These are phyloP conservation scores for Scaptomyza reducta DNA, from an alignment of 2,888 invertebrate species.

Conservation along the genomic window DNA sequence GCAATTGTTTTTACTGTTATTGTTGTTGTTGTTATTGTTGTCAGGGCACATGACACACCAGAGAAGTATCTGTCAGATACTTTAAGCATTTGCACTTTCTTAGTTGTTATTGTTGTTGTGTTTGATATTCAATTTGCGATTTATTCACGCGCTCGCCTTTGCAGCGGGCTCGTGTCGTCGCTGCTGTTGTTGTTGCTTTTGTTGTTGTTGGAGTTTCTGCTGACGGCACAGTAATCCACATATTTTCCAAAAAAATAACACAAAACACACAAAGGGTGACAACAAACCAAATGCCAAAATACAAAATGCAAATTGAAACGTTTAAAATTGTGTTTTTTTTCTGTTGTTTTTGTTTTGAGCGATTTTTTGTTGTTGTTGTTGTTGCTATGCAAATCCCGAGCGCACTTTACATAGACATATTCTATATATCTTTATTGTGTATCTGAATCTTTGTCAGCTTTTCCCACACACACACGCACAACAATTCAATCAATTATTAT, in stretches of 20 bases:
- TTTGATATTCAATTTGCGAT: slow-evolving; percentile 43
- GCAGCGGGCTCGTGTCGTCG: slow-evolving; percentile 40
- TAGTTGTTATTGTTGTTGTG: slow-evolving; percentile 30
- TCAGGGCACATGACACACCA: slow-evolving; percentile 69
- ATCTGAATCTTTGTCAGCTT: slow-evolving; percentile 22
- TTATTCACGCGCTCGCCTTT: slow-evolving; percentile 43
- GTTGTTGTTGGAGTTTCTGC: slow-evolving; percentile 55
- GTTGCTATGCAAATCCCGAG: slow-evolving; percentile 33
- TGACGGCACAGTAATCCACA: slow-evolving; percentile 76
- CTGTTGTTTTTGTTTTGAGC: slow-evolving; percentile 13
- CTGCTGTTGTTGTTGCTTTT: slow-evolving; percentile 10
- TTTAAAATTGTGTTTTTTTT: slow-evolving; percentile 12
- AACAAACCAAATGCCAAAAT: slow-evolving; percentile 44
- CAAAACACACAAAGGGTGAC: slow-evolving; percentile 9
- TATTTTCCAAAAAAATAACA: slow-evolving; percentile 54
- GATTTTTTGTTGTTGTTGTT: slow-evolving; percentile 36
- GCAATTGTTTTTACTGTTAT: slow-evolving; percentile 19
- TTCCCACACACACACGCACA: slow-evolving; percentile 32
- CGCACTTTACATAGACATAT: slow-evolving; percentile 33
- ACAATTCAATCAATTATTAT: slow-evolving; percentile 17
- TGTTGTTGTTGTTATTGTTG: slow-evolving; percentile 32
- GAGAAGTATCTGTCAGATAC: slow-evolving; percentile 59
- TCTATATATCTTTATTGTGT: slow-evolving; percentile 13
- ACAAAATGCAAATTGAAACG: slow-evolving; percentile 41
- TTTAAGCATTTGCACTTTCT: slow-evolving; percentile 57